Evolutionary conservation across 2,113 vertebrate species (phyloP).

Genomic region (Nyctereutes procyonoides): DNA sequence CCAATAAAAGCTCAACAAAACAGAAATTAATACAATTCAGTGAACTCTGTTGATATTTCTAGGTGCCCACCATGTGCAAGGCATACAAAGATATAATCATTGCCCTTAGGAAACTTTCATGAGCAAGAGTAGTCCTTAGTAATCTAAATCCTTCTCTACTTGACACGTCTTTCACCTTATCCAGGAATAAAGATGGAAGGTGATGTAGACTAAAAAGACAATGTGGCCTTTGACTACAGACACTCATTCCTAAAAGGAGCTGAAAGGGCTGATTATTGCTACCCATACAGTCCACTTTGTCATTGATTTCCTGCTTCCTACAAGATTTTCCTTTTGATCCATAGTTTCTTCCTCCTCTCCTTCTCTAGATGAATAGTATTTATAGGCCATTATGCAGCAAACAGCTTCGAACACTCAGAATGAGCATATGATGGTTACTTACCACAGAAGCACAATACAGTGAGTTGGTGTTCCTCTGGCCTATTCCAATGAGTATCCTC

Average conservation of each 20-base stretch:
- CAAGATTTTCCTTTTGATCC: neutral
- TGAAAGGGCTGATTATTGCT: neutral
- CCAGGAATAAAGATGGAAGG: neutral
- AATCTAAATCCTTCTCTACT: slow-evolving; percentile 6
- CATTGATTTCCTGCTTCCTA: slow-evolving; percentile 15
- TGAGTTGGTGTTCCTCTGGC: no score
- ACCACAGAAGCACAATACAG: neutral
- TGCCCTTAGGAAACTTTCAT: neutral
- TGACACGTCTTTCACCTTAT: neutral
- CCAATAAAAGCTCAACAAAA: neutral
- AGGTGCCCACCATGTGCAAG: neutral
- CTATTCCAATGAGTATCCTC: neutral
- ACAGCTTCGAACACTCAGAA: neutral
- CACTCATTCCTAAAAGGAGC: neutral
- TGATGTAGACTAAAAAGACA: neutral
- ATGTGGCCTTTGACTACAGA: neutral
- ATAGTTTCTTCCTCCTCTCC: neutral
- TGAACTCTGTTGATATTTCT: neutral
- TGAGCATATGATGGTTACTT: neutral
- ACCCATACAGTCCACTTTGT: neutral
- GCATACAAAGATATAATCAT: neutral
- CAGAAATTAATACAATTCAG: neutral
- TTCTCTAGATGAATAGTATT: neutral
- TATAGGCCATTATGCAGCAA: neutral
- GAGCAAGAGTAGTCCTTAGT: neutral